Base-by-base conservation (phyloP, 2,888 invertebrate genomes). In the Thecocarcelia acutangulata region DNA sequence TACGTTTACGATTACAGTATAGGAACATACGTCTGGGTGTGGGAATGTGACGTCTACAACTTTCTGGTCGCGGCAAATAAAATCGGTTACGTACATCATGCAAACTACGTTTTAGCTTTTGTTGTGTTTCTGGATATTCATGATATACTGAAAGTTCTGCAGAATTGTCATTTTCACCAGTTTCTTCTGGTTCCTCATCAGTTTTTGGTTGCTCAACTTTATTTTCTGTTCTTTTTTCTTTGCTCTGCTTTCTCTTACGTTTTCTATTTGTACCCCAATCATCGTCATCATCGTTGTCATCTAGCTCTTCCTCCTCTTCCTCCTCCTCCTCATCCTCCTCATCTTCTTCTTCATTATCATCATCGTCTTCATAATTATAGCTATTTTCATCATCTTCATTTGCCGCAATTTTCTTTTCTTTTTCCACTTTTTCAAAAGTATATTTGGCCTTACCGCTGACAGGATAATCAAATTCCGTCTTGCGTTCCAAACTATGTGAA, bases 351-450 rank as follows among this genome's bases (percentile, higher is more conserved):
- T 58, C 24, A 13, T 37, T 6, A 24, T n/a, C 15, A 13, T n/a
- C 28, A 28, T 68, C 24, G 17, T 63, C 17, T 61, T 21, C 52
- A 2, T 54, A 66, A 11, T 66, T 59, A 46, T 63, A 24, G 24
- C 5, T 24, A 5, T 24, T 24, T 33, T 33, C 56, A 4, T 72
- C 70, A 28, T 52, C 37, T 1, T 77, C 75, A 19, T 82, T 69
- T 6, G 56, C 59, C 11, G 24, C 28, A 11, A 9, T 9, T 11
- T 12, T 58, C 80, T 83, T 80, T 42, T 68, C 48, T n/a, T 75
- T 73, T 70, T 86, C 87, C 24, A 85, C 78, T 64, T 85, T 87
- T 15, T 90, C 90, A 33, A 90, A 90, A n/a, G 90, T 89, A 61
- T 90, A 90, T 48, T 85, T 87, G 0, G 85, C 88, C n/a, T 86